Evolutionary conservation across 1,140 invertebrate genomes (phyloP).

Genomic region (Zophobas atratus): DNA sequence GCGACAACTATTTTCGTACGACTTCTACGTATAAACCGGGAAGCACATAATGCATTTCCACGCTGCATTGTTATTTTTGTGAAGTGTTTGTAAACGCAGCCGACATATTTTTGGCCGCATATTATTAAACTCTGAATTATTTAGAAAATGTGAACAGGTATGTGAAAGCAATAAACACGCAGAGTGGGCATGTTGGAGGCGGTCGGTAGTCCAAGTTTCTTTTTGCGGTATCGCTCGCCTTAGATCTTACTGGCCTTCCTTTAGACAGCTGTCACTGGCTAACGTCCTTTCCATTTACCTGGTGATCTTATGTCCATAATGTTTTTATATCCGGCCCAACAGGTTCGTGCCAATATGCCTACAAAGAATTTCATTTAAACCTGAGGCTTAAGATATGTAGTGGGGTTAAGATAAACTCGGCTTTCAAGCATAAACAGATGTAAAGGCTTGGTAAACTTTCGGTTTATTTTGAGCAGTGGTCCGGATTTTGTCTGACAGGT

Average conservation of each 20-base stretch:
- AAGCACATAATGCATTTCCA: conserved; percentile 3
- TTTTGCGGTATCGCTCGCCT: conserved; percentile 39
- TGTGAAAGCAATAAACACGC: conserved; percentile 23
- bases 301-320: conserved; percentile 30
- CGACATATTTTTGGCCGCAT: conserved; percentile 6
- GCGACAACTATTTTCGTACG: neutral
- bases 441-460: too few relatives aligned
- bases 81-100: conserved; percentile 2
- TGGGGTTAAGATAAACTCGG: too few relatives aligned
- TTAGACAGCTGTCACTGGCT: conserved; percentile 29
- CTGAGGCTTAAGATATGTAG: neutral
- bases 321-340: conserved; percentile 26
- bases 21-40: neutral
- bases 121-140: neutral
- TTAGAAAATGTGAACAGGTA: conserved; percentile 14
- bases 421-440: too few relatives aligned
- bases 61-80: conserved; percentile 4
- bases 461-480: too few relatives aligned
- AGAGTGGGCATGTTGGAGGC: conserved; percentile 23
- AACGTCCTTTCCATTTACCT: conserved; percentile 41
- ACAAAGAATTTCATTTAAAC: neutral
- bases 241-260: conserved; percentile 38
- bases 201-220: conserved; percentile 36
- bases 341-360: conserved; percentile 9
- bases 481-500: too few relatives aligned